Percentiles rank a stretch among this genome's conserved stretches.
phyloP scores from a whole-genome alignment of 1,140 invertebrate species.

The Chionoecetes opilio region DNA sequence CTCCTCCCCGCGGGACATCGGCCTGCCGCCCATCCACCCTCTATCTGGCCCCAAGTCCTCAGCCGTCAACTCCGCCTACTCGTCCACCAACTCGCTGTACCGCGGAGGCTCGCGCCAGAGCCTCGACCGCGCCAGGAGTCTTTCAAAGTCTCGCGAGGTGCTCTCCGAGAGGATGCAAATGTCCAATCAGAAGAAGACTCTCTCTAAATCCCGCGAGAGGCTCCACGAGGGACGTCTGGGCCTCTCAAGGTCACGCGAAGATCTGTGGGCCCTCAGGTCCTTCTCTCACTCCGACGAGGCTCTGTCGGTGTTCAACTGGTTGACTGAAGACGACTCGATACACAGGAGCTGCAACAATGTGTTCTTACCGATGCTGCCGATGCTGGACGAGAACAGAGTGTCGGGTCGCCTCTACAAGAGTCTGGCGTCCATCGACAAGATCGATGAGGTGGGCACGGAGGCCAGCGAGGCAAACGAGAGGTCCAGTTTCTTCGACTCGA shows the following conservation, averaged over 20 bases:
- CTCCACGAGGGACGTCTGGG: slow-evolving; percentile 82
- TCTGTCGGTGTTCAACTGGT: slow-evolving; percentile 73
- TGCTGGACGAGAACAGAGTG: slow-evolving; percentile 70
- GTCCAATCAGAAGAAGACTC: slow-evolving; percentile 82
- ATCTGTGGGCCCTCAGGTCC: slow-evolving; percentile 74
- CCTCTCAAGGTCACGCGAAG: slow-evolving; percentile 77
- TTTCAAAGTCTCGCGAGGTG: slow-evolving; percentile 87
- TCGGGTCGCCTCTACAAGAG: slow-evolving; percentile 79
- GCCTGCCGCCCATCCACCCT: slow-evolving; percentile 70
- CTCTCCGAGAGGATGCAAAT: slow-evolving; percentile 86
- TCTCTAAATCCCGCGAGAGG: slow-evolving; percentile 84
- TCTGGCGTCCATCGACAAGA: slow-evolving; percentile 80
- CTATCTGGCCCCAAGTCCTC: slow-evolving; percentile 57
- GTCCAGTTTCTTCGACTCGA: slow-evolving; percentile 75
- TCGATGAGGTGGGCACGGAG: slow-evolving; percentile 75
- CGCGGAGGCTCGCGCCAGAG: slow-evolving; percentile 76
- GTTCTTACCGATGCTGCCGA: slow-evolving; percentile 77
- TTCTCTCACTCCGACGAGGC: slow-evolving; percentile 80
- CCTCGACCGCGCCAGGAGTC: slow-evolving; percentile 81
- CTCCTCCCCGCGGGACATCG: slow-evolving; percentile 74
- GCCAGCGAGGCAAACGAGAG: slow-evolving; percentile 52
- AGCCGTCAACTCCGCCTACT: slow-evolving; percentile 69
- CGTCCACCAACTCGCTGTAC: slow-evolving; percentile 73
- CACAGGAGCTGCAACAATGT: slow-evolving; percentile 80
- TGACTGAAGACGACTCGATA: slow-evolving; percentile 78